Percentiles rank a stretch among this genome's conserved stretches.
Conservation (phyloP, 2,113 vertebrate species). For the Muscicapa adusta region DNA sequence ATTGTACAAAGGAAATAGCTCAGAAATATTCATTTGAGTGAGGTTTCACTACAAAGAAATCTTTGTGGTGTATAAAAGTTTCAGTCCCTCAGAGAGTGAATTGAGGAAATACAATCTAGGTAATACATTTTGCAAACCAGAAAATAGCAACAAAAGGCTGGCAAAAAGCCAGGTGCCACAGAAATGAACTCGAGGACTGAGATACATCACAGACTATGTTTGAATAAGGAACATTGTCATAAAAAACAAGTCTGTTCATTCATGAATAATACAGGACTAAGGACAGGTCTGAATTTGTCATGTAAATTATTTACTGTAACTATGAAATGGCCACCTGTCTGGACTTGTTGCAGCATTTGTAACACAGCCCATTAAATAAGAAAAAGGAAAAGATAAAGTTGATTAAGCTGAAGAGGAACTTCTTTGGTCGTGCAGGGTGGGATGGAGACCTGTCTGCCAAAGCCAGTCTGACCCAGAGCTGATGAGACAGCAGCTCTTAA, state of each 20-base stretch:
- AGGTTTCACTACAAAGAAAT: background rate
- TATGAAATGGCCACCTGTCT: background rate
- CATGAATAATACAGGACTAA: slow-evolving; percentile 44
- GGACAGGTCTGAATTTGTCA: slow-evolving; percentile 44
- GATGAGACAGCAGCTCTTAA: background rate
- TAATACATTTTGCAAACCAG: background rate
- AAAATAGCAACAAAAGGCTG: slow-evolving; percentile 1
- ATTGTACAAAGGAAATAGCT: background rate
- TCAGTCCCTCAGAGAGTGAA: background rate
- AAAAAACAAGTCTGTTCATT: background rate
- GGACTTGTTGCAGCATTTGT: background rate
- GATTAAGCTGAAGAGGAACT: background rate
- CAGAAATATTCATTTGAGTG: background rate
- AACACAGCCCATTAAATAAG: background rate
- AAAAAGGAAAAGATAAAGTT: background rate
- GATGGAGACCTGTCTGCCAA: background rate
- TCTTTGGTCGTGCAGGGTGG: accelerated
- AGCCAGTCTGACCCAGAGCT: background rate
- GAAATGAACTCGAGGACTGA: background rate
- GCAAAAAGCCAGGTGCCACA: background rate
- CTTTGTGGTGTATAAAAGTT: background rate
- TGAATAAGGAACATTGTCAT: slow-evolving; percentile 2
- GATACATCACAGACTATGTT: background rate
- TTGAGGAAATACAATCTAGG: background rate
- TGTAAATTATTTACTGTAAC: slow-evolving; percentile 45